Evolutionary conservation across 1,140 invertebrate species (phyloP).

Genomic region (Drosophila watanabei): DNA sequence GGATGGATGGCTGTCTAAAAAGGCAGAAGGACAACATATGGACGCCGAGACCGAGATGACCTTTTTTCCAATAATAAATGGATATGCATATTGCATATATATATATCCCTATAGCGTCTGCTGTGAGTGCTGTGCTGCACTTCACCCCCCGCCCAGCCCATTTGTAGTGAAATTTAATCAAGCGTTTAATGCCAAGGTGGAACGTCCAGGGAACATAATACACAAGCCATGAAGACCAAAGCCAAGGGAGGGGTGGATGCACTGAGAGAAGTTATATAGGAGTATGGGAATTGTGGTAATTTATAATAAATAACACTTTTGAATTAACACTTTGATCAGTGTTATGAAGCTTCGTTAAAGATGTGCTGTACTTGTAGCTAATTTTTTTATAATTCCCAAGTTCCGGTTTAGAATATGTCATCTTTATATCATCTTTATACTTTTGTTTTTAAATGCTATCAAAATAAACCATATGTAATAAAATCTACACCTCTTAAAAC

Average conservation of each 20-base stretch:
- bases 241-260: constrained; percentile 25
- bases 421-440: not conserved
- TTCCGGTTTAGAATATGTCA: not conserved
- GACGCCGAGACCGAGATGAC: constrained; percentile 56
- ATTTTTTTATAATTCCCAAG: not conserved
- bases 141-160: constrained; percentile 57
- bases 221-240: constrained; percentile 23
- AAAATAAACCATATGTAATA: not conserved
- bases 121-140: constrained; percentile 13
- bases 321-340: no score
- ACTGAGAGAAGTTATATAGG: not conserved
- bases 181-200: constrained; percentile 84
- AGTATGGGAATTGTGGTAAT: not conserved
- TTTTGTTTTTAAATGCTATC: not conserved
- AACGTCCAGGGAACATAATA: constrained; percentile 75
- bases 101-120: constrained; percentile 31
- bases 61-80: constrained; percentile 67
- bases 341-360: not conserved
- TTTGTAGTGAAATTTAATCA: constrained; percentile 85
- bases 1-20: constrained; percentile 35
- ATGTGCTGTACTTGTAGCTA: not conserved
- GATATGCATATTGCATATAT: constrained; percentile 46
- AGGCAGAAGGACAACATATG: constrained; percentile 60
- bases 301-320: not conserved
- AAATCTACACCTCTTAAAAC: not conserved